These are phyloP conservation scores for Delphinapterus leucas DNA, from an alignment of 2,113 vertebrate genomes.

Conservation along the genomic window DNA sequence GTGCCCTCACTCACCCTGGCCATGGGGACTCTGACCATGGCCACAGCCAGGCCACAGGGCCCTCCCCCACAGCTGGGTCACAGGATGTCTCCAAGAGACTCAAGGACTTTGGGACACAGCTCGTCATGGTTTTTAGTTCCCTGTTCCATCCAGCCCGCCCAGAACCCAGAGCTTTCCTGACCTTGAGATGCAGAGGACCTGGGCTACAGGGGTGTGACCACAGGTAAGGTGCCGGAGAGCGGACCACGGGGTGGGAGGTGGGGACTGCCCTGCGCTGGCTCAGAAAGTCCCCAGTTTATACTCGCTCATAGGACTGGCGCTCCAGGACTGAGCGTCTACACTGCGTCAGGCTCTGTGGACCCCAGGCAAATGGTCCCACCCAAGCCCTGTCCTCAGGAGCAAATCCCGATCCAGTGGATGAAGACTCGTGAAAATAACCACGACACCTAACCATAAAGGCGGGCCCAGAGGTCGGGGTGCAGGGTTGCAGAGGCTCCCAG, in stretches of 20 bases:
- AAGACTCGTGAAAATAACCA: not conserved
- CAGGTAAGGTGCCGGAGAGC: accelerated
- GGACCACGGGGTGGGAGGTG: not conserved
- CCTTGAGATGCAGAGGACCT: not conserved
- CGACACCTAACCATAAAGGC: accelerated
- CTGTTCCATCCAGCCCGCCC: not conserved
- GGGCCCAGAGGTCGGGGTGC: not conserved
- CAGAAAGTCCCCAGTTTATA: too few species aligned
- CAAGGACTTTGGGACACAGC: not conserved
- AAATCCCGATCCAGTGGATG: too few species aligned
- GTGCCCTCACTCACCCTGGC: not conserved
- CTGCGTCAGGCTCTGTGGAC: accelerated
- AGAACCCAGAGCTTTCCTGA: not conserved
- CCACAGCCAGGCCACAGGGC: not conserved
- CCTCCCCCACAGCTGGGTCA: not conserved
- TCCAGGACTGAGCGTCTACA: accelerated
- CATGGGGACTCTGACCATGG: not conserved
- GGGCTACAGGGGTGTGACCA: not conserved
- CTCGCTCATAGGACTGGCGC: accelerated
- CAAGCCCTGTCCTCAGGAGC: not conserved
- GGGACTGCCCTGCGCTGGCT: not conserved
- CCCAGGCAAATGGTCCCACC: not conserved
- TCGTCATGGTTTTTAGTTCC: not conserved
- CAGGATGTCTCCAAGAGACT: not conserved
- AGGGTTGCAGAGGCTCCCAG: accelerated